Evolutionary conservation across 2,113 vertebrate species (phyloP), one percentile per base, ranked within the genome.

Genomic region (Seriola aureovittata): DNA sequence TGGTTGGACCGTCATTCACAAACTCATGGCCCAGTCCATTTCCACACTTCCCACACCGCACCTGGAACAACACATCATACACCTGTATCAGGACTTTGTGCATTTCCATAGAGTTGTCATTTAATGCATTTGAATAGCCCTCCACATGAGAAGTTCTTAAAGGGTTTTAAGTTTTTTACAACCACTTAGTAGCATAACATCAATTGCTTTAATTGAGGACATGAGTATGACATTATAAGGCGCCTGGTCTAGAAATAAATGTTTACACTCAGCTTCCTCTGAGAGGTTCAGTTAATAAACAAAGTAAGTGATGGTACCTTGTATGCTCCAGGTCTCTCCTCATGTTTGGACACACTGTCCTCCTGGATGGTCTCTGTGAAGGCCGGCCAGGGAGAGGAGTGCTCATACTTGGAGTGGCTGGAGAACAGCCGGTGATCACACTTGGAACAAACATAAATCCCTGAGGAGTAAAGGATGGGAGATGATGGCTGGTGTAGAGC

Each of bases 21-120:
- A 99, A 99, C 54, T 99, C 97, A 0, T 99, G 98, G 78, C 98
- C 98, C 3, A 99, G 95, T 29, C 97, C 97, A 0, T 97, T 97
- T 78, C 96, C 97, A 79, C 98, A 99, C 72, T 93, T 93, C 54
- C 93, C 93, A 84, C 93, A 94, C 0, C 6, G 72, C 58, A 81
- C 93, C 92, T n/a, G 46, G 11, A 89, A 68, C 25, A 52, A 71
- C 14, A 62, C 11, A 71, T 38, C 17, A 40, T 0, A 86, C 50
- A 77, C 9, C 17, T 21, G 5, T 62, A 55, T 63, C 19, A 62
- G 16, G 1, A 48, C 23, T 40, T 4, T 23, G 21, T 12, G 13
- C 44, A 74, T 65, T 21, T 32, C 9, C 0, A 5, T 5, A 9
- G 8, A 17, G 10, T 70, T 8, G 5, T 17, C 14, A 29, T 48